Base-by-base conservation (phyloP, 2,797 vertebrate species). In the Miichthys miiuy region DNA sequence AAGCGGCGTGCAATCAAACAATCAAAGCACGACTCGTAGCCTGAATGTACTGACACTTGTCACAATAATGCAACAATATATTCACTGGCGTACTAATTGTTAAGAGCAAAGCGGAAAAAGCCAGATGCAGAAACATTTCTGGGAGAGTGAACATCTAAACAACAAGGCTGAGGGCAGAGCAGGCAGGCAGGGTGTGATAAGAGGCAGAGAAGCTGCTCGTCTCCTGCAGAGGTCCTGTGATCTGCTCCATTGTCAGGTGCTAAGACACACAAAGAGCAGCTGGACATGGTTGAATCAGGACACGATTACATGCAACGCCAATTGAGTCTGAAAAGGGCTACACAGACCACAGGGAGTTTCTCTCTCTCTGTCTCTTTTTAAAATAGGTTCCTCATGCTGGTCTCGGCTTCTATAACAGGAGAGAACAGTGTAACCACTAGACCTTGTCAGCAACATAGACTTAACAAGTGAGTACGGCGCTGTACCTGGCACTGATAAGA, bases 301-400 rank as follows among this genome's bases (percentile, higher is more conserved):
- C 88, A 92, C 90, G 91, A 94, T 95, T 95, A 95, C 93, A 95
- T 82, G 93, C 88, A 91, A 94, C 85, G 93, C 79, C 92, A 93
- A 93, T 82, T 93, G 92, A 93, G 87, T 89, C 85, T 95, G 91
- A 95, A 94, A 94, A 82, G 93, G 60, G 52, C 73, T 75, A 54
- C 80, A 77, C 68, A 72, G 86, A 84, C 85, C 74, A 77, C 85
- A 76, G 90, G 84, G 88, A 92, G 86, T 90, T 86, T 87, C 68
- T 88, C 82, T 81, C 78, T 68, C 67, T 67, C 55, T 27, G 70
- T 80, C 61, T 72, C 80, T 84, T 79, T 83, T 64, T 62, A 88
- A 84, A 82, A 84, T 66, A 23, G 52, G 80, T 75, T 88, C 81
- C 81, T 87, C 65, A 57, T 57, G 69, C 76, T 76, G 85, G 85